A percentile compares a stretch with the other conserved stretches of the same genome.
Conservation (phyloP, 2,797 vertebrate species). For the Spheniscus humboldti region DNA sequence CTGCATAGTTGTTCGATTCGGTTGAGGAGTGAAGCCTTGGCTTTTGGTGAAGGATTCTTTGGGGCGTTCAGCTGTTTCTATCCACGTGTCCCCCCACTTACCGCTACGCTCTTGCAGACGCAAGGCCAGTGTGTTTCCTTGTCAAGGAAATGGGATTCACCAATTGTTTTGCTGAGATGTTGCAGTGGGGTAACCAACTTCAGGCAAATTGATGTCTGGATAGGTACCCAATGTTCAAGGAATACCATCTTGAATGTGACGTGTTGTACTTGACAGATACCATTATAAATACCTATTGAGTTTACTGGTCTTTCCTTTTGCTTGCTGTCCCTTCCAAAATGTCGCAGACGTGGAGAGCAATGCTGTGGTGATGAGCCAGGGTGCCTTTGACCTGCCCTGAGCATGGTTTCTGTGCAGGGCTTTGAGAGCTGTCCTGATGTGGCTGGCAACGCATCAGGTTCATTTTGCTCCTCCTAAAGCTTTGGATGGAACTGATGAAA, state of each 20-base stretch:
- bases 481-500: neutral
- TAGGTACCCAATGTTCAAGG: neutral
- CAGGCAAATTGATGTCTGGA: neutral
- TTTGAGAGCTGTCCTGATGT: neutral
- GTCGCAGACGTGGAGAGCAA: neutral
- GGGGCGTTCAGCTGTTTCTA: neutral
- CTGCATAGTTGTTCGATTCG: fast-evolving
- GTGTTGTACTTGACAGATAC: neutral
- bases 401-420: neutral
- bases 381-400: neutral
- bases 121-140: neutral
- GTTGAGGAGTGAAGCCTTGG: neutral
- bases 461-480: neutral
- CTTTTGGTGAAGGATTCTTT: neutral
- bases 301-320: neutral
- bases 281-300: fast-evolving
- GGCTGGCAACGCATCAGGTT: neutral
- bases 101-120: fast-evolving
- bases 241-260: neutral
- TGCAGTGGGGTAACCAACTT: neutral
- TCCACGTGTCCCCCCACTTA: fast-evolving
- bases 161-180: neutral
- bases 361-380: neutral
- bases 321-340: neutral
- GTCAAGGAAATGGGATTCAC: neutral